These are phyloP conservation scores for Microvelia longipes DNA, from an alignment of 1,140 invertebrate species.

Conservation along the genomic window DNA sequence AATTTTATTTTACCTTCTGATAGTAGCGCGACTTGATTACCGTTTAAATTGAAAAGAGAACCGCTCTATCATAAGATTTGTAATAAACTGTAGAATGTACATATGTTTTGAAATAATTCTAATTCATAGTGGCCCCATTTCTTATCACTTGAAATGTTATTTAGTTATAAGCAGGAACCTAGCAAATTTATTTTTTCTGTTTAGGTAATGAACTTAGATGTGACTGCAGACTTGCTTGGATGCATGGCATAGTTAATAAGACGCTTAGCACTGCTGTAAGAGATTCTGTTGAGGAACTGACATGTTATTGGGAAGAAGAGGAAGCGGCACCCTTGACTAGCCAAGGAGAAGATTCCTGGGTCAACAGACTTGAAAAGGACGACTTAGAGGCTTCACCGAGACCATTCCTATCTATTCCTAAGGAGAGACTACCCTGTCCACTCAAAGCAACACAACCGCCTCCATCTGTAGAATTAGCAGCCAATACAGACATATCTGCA, in stretches of 20 bases:
- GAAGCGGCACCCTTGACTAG: not conserved
- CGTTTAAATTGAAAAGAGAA: no score
- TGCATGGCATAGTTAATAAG: constrained; percentile 51
- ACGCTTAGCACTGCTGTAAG: constrained; percentile 49
- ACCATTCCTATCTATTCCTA: constrained; percentile 5
- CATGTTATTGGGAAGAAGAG: constrained; percentile 30
- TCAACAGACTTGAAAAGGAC: not conserved
- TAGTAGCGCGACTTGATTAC: no score
- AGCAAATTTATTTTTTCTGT: constrained; percentile 2
- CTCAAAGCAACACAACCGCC: constrained; percentile 4
- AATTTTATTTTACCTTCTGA: no score
- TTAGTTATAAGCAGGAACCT: no score
- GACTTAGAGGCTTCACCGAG: not conserved
- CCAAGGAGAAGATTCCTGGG: not conserved
- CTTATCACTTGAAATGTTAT: no score
- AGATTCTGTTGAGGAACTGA: constrained; percentile 45
- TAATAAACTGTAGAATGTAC: no score
- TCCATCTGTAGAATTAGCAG: constrained; percentile 6
- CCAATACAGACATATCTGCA: constrained; percentile 4
- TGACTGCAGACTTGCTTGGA: constrained; percentile 60
- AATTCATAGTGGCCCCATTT: no score
- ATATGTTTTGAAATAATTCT: no score
- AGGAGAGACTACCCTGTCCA: constrained; percentile 7
- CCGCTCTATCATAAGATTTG: no score
- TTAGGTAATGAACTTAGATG: constrained; percentile 39